These are phyloP conservation scores for Diaperis boleti DNA, from an alignment of 2,888 invertebrate genomes.

Conservation along the genomic window DNA sequence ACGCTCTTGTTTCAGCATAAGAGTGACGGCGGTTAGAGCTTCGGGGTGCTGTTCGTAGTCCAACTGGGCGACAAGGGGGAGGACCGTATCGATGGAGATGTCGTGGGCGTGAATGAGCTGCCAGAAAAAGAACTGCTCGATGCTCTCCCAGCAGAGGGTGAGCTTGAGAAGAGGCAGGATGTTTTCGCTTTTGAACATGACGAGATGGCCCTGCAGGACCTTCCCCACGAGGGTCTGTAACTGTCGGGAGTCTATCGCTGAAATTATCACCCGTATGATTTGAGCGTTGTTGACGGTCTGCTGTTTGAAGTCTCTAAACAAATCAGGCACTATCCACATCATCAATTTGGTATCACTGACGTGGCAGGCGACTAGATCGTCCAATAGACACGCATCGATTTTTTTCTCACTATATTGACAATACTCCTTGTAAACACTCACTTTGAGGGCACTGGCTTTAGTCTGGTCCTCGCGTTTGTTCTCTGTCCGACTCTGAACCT, in stretches of 20 bases:
- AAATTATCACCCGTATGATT: slow-evolving; percentile 88
- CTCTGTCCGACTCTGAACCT: slow-evolving; percentile 76
- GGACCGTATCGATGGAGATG: slow-evolving; percentile 90
- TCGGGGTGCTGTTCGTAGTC: slow-evolving; percentile 90
- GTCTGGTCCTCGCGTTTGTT: slow-evolving; percentile 67
- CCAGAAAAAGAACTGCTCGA: slow-evolving; percentile 98
- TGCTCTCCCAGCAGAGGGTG: slow-evolving; percentile 95
- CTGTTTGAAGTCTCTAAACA: slow-evolving; percentile 91
- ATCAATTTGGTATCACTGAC: slow-evolving; percentile 90
- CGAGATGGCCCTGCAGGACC: slow-evolving; percentile 88
- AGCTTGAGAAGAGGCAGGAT: slow-evolving; percentile 81
- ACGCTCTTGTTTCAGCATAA: slow-evolving; percentile 92
- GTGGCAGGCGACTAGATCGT: slow-evolving; percentile 90
- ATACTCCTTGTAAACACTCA: slow-evolving; percentile 89
- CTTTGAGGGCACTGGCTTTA: slow-evolving; percentile 76
- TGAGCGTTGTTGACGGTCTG: slow-evolving; percentile 90
- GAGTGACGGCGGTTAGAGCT: slow-evolving; percentile 89
- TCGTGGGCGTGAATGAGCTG: slow-evolving; percentile 95
- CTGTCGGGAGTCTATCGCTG: slow-evolving; percentile 90
- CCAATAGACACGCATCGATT: slow-evolving; percentile 78
- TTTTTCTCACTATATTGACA: slow-evolving; percentile 83
- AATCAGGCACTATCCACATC: slow-evolving; percentile 92
- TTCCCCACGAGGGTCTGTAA: slow-evolving; percentile 91
- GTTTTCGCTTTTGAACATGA: slow-evolving; percentile 85
- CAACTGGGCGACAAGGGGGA: slow-evolving; percentile 83